A percentile compares a stretch with the other conserved stretches of the same genome.
Evolutionary conservation across 2,113 vertebrate species (phyloP).

Genomic region (Noctilio leporinus): DNA sequence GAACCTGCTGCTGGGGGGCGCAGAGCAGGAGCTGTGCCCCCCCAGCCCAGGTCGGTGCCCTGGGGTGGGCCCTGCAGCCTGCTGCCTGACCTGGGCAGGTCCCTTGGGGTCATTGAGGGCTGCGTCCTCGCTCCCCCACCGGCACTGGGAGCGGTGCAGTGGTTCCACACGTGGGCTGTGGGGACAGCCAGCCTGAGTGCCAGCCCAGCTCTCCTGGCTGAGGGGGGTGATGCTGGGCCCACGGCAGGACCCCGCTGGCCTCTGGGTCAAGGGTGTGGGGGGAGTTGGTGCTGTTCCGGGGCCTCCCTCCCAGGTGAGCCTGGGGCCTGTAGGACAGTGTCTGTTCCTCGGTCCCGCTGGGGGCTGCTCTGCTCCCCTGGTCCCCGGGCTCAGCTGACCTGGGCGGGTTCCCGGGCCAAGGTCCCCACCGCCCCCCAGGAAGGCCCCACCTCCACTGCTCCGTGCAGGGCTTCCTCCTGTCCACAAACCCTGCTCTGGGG

Average conservation of each 20-base stretch:
- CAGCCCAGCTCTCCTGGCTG: not conserved
- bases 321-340: too few species aligned
- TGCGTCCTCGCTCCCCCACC: not conserved
- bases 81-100: fast-evolving
- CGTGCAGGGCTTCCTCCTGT: not conserved
- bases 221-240: not conserved
- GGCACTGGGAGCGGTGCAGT: fast-evolving
- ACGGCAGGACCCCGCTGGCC: not conserved
- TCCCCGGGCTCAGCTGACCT: not conserved
- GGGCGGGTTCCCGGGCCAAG: too few species aligned
- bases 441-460: fast-evolving
- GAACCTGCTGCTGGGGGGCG: constrained; percentile 87
- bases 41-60: constrained; percentile 85
- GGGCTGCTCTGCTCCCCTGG: not conserved
- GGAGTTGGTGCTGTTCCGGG: not conserved
- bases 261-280: not conserved
- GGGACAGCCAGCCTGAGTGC: not conserved
- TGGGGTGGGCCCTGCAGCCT: too few species aligned
- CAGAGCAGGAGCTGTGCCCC: constrained; percentile 86
- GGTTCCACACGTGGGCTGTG: not conserved
- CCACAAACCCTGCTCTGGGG: not conserved
- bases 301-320: not conserved
- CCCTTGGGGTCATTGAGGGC: not conserved
- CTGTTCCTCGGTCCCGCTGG: not conserved
- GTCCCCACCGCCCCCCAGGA: too few species aligned